phyloP scores from a whole-genome alignment of 2,797 vertebrate species.

The Chaetodon trifasciatus region DNA sequence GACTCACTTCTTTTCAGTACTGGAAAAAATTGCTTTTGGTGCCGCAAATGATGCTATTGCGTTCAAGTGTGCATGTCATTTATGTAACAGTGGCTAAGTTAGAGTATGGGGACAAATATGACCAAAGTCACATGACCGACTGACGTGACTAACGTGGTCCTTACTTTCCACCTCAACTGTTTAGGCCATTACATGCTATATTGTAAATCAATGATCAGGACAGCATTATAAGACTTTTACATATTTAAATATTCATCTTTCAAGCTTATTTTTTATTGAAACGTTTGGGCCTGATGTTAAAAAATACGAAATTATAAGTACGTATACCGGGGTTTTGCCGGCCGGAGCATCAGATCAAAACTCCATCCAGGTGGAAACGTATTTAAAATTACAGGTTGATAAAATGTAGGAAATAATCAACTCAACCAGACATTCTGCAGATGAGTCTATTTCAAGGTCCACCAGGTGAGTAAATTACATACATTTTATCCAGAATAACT shows the following conservation, averaged over 20 bases:
- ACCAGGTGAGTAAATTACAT: not conserved
- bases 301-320: not conserved
- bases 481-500: not conserved
- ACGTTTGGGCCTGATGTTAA: not conserved
- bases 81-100: not conserved
- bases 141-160: not conserved
- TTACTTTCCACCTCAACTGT: not conserved
- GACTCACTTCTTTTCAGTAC: not conserved
- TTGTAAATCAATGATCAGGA: not conserved
- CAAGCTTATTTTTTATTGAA: too few relatives aligned
- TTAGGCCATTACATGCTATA: not conserved
- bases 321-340: not conserved
- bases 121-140: not conserved
- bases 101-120: not conserved
- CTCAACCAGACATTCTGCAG: not conserved
- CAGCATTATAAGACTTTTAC: not conserved
- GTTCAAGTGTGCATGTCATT: not conserved
- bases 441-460: not conserved
- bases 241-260: too few relatives aligned
- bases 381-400: not conserved
- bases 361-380: constrained; percentile 5
- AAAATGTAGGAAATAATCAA: not conserved
- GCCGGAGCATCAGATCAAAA: not conserved
- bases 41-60: not conserved
- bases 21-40: not conserved